Percentiles rank a stretch among this genome's conserved stretches.
Evolutionary conservation across 1,140 invertebrate species (phyloP).

Genomic region (Drosophila lacteicornis): DNA sequence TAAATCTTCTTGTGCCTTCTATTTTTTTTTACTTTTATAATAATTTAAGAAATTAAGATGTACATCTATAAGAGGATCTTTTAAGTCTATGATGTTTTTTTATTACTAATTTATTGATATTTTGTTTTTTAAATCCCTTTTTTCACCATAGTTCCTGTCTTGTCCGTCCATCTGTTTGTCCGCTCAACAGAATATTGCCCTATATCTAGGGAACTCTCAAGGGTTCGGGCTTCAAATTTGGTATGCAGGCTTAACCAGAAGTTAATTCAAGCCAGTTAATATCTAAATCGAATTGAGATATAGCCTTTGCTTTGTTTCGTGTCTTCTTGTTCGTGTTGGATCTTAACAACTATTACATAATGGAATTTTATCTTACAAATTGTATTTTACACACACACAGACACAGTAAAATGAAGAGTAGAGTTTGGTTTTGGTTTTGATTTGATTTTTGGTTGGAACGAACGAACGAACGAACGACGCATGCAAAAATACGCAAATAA

Average conservation of each 20-base stretch:
- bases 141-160: neutral
- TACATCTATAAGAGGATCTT: too few relatives aligned
- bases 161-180: too few relatives aligned
- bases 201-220: neutral
- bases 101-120: neutral
- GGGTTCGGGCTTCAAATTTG: neutral
- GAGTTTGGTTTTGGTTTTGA: slow-evolving; percentile 43
- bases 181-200: neutral
- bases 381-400: slow-evolving; percentile 78
- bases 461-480: slow-evolving; percentile 75
- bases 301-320: slow-evolving; percentile 11
- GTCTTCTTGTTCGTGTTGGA: slow-evolving; percentile 47
- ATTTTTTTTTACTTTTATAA: neutral
- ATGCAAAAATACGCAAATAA: slow-evolving; percentile 78
- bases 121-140: neutral
- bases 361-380: slow-evolving; percentile 78
- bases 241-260: neutral
- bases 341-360: slow-evolving; percentile 66
- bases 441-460: slow-evolving; percentile 57
- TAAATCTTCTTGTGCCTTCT: too few relatives aligned
- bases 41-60: too few relatives aligned
- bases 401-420: slow-evolving; percentile 79
- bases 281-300: neutral
- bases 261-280: neutral
- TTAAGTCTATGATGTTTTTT: neutral